Conservation (phyloP, 2,113 vertebrate species). For the Prionailurus viverrinus region DNA sequence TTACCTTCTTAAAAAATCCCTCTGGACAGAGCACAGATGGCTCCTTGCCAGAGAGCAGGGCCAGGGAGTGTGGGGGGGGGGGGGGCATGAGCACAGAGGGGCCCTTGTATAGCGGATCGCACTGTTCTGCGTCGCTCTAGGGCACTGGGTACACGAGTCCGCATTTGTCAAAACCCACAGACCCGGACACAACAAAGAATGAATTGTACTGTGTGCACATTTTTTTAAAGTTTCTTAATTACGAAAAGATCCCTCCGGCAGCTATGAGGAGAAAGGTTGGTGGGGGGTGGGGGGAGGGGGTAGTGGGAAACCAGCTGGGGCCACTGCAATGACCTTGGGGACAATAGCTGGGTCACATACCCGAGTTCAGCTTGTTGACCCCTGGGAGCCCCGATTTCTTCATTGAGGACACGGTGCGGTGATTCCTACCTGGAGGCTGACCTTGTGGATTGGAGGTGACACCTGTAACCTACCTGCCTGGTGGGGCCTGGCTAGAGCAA, state of each 20-base stretch:
- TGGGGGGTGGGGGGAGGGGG: accelerated
- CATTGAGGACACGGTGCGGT: accelerated
- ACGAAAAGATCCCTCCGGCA: background rate
- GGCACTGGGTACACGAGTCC: accelerated
- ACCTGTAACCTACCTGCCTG: background rate
- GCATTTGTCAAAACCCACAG: background rate
- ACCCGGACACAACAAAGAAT: accelerated
- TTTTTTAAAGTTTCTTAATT: background rate
- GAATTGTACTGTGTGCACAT: accelerated
- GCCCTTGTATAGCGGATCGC: accelerated
- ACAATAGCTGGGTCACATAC: accelerated
- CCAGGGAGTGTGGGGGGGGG: too few relatives aligned
- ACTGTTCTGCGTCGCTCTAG: accelerated
- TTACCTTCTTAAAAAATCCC: background rate
- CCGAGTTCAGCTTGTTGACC: background rate
- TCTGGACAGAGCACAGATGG: background rate
- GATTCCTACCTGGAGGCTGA: background rate
- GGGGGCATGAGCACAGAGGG: background rate
- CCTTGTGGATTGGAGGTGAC: accelerated
- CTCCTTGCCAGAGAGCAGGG: background rate
- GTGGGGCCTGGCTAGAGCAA: background rate
- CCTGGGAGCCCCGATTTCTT: background rate
- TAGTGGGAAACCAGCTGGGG: accelerated
- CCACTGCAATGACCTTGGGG: background rate
- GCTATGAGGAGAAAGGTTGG: background rate